phyloP scores from a whole-genome alignment of 2,113 vertebrate genomes.

The Ptilonorhynchus violaceus region DNA sequence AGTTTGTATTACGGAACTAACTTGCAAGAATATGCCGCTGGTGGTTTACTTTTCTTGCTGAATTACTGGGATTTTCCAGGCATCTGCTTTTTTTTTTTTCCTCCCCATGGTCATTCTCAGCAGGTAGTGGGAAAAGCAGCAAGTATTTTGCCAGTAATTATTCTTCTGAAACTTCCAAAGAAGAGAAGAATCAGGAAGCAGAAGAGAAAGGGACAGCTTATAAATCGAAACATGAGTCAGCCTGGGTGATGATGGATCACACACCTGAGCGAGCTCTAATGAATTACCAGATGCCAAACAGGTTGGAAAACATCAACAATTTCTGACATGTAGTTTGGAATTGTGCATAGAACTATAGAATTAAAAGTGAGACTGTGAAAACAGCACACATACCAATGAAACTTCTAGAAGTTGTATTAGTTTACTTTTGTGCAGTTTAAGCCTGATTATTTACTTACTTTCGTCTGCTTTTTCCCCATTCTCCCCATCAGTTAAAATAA shows the following conservation, averaged over 20 bases:
- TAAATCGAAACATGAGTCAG: constrained; percentile 68
- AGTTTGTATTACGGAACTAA: neutral
- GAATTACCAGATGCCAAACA: constrained; percentile 85
- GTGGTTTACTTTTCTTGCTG: neutral
- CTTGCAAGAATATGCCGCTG: neutral
- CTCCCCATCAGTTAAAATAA: neutral
- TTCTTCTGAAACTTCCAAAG: constrained; percentile 73
- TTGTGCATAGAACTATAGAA: neutral
- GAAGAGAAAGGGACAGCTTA: constrained; percentile 55
- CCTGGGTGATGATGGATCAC: constrained; percentile 80
- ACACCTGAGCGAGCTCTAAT: constrained; percentile 79
- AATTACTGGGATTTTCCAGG: neutral
- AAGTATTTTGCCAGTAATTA: constrained; percentile 79
- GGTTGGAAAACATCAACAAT: constrained; percentile 69
- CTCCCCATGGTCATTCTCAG: neutral
- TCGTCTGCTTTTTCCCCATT: neutral
- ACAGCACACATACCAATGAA: neutral
- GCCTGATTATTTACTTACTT: neutral
- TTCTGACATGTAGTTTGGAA: neutral
- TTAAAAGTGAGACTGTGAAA: neutral
- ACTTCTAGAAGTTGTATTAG: neutral
- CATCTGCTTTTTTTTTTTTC: neutral
- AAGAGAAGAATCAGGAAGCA: constrained; percentile 59
- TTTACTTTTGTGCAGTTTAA: neutral
- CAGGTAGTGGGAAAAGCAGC: constrained; percentile 79